Conservation (phyloP, 2,797 vertebrate species). For the Neosilurus hyrtlii region DNA sequence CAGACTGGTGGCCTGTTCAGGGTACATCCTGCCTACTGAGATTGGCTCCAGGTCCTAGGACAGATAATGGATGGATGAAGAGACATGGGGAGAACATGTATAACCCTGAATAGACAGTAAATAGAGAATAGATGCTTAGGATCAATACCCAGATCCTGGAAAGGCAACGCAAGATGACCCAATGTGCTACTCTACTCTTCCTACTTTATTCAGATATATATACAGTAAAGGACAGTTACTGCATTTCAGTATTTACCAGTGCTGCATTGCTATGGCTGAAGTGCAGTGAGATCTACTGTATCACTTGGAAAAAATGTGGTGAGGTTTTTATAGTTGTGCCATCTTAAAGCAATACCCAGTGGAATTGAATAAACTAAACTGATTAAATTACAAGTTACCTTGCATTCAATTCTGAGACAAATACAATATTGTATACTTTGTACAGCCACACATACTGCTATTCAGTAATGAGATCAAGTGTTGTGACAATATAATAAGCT, state of each 20-base stretch:
- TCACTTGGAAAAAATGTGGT: background rate
- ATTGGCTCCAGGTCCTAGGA: no score
- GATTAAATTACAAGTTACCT: background rate
- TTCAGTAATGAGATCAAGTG: slow-evolving; percentile 1
- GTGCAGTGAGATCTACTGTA: background rate
- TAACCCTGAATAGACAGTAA: background rate
- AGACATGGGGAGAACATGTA: background rate
- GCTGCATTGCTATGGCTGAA: background rate
- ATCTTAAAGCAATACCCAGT: background rate
- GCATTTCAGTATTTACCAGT: background rate
- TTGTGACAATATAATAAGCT: background rate
- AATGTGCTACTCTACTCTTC: background rate
- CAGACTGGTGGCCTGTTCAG: no score
- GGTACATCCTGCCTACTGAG: no score
- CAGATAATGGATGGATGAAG: no score
- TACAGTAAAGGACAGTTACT: background rate
- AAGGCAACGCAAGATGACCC: background rate
- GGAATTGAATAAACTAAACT: background rate
- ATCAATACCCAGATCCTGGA: slow-evolving; percentile 4
- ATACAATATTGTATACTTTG: background rate
- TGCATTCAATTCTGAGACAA: slow-evolving; percentile 1
- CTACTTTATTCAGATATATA: background rate
- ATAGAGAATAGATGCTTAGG: background rate
- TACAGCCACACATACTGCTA: background rate
- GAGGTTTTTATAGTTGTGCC: background rate